Base-by-base conservation (phyloP, 2,888 invertebrate genomes). In the Drosophila aldrichi region DNA sequence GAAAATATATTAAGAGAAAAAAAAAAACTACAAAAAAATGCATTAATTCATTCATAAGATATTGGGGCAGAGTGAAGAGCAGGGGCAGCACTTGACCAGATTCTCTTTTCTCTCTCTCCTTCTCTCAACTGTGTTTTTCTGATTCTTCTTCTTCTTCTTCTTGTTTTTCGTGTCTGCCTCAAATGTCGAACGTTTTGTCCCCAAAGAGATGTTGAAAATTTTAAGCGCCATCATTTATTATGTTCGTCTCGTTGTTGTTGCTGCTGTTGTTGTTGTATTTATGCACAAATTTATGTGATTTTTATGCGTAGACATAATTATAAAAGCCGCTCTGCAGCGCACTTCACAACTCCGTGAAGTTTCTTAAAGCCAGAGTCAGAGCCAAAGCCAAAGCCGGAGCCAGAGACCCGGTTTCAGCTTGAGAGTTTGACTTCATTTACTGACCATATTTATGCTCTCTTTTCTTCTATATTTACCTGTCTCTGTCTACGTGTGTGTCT, bases 141-240 rank as follows among this genome's bases (percentile, higher is more conserved):
- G 20, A n/a, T n/a, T n/a, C n/a, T n/a, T 51, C 7, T 51, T 46
- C 16, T 12, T 62, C 66, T 71, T 29, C 29, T 29, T 29, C 29
- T 29, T 29, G 8, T 29, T 29, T 8, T 79, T 71, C 59, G 67
- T 56, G 69, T 62, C 62, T 56, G 70, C 69, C 83, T 84, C 82
- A 88, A 83, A 84, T 65, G 65, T 72, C 69, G 74, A 88, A 77
- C 88, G 76, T 77, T 77, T 81, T 88, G 85, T 74, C 88, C 88
- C 74, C 80, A 82, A 78, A 82, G 74, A 84, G 88, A 84, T 89
- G 86, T 86, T 87, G 81, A 82, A 88, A 81, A 89, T 86, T 79
- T 90, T 90, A 92, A 91, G 92, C 91, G 91, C 91, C 91, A 92
- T 91, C 92, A 91, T 91, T 91, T 91, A 90, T 91, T 91, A 91